These are phyloP conservation scores for Eurois occulta DNA, from an alignment of 2,888 invertebrate species.

Conservation along the genomic window DNA sequence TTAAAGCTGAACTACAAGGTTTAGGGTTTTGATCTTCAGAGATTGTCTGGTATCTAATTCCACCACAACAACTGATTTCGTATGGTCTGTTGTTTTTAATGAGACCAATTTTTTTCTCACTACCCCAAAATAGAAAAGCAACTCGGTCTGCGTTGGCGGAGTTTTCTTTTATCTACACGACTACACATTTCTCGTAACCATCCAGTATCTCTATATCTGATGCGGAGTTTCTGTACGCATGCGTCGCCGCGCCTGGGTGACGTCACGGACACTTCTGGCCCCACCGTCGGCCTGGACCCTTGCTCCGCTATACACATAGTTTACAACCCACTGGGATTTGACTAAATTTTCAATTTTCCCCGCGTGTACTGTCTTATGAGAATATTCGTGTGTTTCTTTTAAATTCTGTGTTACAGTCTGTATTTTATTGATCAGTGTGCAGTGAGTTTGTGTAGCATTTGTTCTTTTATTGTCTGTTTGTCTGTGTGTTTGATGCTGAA, in stretches of 20 bases:
- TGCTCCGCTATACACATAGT: conserved; percentile 61
- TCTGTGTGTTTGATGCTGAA: conserved; percentile 49
- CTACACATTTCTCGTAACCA: conserved; percentile 27
- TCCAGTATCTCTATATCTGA: conserved; percentile 74
- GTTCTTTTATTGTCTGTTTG: conserved; percentile 34
- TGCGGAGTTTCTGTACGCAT: conserved; percentile 78
- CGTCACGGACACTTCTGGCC: conserved; percentile 82
- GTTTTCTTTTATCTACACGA: not conserved
- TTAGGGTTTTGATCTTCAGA: not conserved
- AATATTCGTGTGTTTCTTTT: conserved; percentile 36
- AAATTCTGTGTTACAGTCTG: conserved; percentile 26
- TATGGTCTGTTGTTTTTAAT: not conserved
- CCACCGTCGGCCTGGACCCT: conserved; percentile 77
- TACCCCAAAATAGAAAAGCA: not conserved
- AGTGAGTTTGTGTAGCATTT: conserved; percentile 32
- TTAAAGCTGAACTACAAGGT: not conserved
- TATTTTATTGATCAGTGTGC: conserved; percentile 38
- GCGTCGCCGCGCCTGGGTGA: conserved; percentile 86
- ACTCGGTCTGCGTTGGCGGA: not conserved
- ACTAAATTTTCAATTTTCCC: not conserved
- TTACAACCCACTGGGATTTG: conserved; percentile 36
- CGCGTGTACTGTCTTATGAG: conserved; percentile 41
- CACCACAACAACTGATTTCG: not conserved
- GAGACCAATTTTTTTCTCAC: not conserved
- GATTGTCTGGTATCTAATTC: not conserved